Evolutionary conservation across 2,888 invertebrate species (phyloP), one percentile per base, ranked within the genome.

Genomic region (Nebria brevicollis): DNA sequence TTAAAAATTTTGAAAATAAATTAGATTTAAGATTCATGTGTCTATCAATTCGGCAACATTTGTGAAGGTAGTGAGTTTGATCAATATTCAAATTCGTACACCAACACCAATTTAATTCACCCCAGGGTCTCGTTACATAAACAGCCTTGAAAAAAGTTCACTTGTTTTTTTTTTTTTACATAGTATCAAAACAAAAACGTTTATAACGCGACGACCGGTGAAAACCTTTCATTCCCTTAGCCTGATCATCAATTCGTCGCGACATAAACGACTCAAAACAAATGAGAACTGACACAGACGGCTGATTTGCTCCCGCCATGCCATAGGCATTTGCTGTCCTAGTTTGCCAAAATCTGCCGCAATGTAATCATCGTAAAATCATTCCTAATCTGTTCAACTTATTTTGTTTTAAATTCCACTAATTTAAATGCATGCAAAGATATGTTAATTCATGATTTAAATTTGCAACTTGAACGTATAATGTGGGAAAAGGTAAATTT

Each of bases 261-360:
- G 75, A 75, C 73, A 79, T 79, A 79, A 79, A 79, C 79, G 79
- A 75, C 79, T 79, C 79, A 79, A 74, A 79, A 79, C 79, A 79
- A 79, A 79, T 75, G 79, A 75, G 75, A 20, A 34, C 70, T 54
- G 6, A 25, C 70, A 70, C 70, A 25, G 70, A 26, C 70, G 70
- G 15, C 70, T 34, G 70, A 70, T 66, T 66, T 66, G 66, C 66
- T 25, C 15, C 15, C 11, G 66, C 13, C 66, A 15, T 20, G 66
- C 66, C 34, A 34, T 34, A 34, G 34, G 5, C 34, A 4, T 2
- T 34, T 34, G 34, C 34, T 34, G 34, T 34, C 5, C 34, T 34
- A 34, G 34, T 34, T 34, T 0, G 34, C 34, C 5, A 2, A 5
- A 66, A 66, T 7, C 66, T 15, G 13, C 66, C 66, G 66, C 66